Base-by-base conservation (phyloP, 2,797 vertebrate genomes). In the Nasua narica region DNA sequence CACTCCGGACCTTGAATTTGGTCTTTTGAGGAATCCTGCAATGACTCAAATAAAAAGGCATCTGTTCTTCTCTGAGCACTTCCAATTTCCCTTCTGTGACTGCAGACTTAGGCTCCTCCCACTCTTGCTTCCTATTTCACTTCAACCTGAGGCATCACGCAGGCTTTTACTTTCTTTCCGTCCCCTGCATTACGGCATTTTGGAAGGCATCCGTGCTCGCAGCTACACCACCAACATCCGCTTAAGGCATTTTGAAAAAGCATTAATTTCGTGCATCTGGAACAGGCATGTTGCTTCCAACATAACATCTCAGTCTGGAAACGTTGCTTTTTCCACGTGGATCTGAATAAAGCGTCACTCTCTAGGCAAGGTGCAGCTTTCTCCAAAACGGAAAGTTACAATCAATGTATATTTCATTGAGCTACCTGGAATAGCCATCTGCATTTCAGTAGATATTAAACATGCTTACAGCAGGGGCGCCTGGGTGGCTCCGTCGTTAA, bases 151-250 rank as follows among this genome's bases (percentile, higher is more conserved):
- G 67, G 58, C 23, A 72, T 46, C 67, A 35, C 43, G 23, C 1
- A 72, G 25, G 72, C 14, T 79, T 89, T 50, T 81, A 88, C 12
- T 81, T 54, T 91, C 7, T 1, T 84, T 88, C 79, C 32, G 16
- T 7, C 27, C 37, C 25, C 56, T 69, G 35, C n/a, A 83, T 70
- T 62, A 91, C 83, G 43, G 6, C 23, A 81, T 93, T 72, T 99
- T 99, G 98, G 98, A 99, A 99, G 98, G 98, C 98, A 99, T 98
- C 98, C 98, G 98, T 98, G 98, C 98, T 98, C 96, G 98, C 98
- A 98, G 98, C 98, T 99, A 98, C 98, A 99, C 98, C 98, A 99
- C 98, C 98, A 99, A 98, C 96, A 97, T 98, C 0, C 0, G 0
- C 5, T 9, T 72, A 72, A 43, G 7, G 70, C 40, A 72, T 72